Percentiles rank a stretch among this genome's conserved stretches.
These are phyloP conservation scores for Parascotia fuliginaria DNA, from an alignment of 2,888 invertebrate genomes.

Conservation along the genomic window DNA sequence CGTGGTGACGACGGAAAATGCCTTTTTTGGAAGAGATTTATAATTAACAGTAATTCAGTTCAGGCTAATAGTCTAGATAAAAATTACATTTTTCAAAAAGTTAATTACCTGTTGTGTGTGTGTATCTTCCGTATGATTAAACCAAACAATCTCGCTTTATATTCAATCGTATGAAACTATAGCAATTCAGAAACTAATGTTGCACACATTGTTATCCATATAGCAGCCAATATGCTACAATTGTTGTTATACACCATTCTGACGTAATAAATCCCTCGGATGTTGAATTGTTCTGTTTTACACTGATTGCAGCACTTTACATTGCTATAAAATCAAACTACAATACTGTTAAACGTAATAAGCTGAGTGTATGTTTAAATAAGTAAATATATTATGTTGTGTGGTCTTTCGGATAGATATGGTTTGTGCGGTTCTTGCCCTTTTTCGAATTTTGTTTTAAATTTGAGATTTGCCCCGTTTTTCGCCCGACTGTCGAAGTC, in stretches of 20 bases:
- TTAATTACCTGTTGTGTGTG: too few relatives aligned
- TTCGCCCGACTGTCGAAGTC: too few relatives aligned
- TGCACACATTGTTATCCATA: conserved; percentile 22
- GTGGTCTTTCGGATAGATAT: too few relatives aligned
- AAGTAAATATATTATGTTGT: not conserved
- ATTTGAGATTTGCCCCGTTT: too few relatives aligned
- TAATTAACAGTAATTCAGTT: too few relatives aligned
- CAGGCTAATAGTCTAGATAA: too few relatives aligned
- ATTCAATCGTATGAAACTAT: conserved; percentile 22
- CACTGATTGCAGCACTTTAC: conserved; percentile 62
- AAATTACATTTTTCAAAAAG: too few relatives aligned
- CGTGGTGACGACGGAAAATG: too few relatives aligned
- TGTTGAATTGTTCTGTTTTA: conserved; percentile 57
- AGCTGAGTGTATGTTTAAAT: conserved; percentile 16
- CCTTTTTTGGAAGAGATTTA: too few relatives aligned
- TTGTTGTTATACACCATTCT: conserved; percentile 37
- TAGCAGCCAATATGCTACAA: conserved; percentile 25
- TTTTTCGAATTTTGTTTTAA: too few relatives aligned
- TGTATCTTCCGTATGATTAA: too few relatives aligned
- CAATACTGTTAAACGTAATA: conserved; percentile 54
- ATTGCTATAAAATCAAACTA: conserved; percentile 58
- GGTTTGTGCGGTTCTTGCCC: too few relatives aligned
- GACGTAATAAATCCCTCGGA: conserved; percentile 42
- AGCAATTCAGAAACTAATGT: conserved; percentile 24
- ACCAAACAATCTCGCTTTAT: not conserved